A percentile compares a stretch with the other conserved stretches of the same genome.
These are phyloP conservation scores for Glomeris maerens DNA, from an alignment of 1,140 invertebrate genomes.

Conservation along the genomic window DNA sequence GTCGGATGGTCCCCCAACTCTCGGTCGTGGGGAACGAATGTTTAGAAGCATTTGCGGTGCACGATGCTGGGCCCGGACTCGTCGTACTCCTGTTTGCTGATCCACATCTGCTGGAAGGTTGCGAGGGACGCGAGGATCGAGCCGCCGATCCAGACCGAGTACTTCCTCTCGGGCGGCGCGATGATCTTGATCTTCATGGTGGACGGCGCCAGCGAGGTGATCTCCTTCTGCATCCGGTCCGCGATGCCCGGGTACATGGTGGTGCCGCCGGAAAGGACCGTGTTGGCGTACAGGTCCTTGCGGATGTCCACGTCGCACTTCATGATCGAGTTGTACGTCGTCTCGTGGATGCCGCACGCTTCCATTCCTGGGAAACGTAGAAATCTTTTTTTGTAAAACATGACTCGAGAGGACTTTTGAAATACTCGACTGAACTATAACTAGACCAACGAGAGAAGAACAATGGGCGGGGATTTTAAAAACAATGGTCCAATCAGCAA, in stretches of 20 bases:
- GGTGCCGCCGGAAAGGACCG: conserved; percentile 47
- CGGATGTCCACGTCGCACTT: conserved; percentile 39
- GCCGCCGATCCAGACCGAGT: conserved; percentile 44
- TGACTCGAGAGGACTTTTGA: background rate
- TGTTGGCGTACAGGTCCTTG: conserved; percentile 67
- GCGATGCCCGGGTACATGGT: conserved; percentile 39
- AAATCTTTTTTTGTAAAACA: background rate
- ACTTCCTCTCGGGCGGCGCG: conserved; percentile 41
- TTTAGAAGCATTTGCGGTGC: conserved; percentile 8
- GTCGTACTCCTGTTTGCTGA: conserved; percentile 7
- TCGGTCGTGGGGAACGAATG: too few relatives aligned
- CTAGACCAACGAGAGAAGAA: too few relatives aligned
- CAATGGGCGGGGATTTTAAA: too few relatives aligned
- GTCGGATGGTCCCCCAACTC: too few relatives aligned
- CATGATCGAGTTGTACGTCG: conserved; percentile 47
- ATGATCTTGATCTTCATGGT: conserved; percentile 50
- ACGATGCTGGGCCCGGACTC: conserved; percentile 11
- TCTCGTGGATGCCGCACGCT: conserved; percentile 66
- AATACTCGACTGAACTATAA: too few relatives aligned
- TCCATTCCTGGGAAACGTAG: conserved; percentile 37
- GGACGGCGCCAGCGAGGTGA: conserved; percentile 39
- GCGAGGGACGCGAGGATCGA: conserved; percentile 44
- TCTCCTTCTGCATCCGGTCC: conserved; percentile 31
- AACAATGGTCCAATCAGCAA: too few relatives aligned
- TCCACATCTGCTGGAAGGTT: conserved; percentile 50